Conservation (phyloP, 2,888 invertebrate species). For the Tenthredo amoena region DNA sequence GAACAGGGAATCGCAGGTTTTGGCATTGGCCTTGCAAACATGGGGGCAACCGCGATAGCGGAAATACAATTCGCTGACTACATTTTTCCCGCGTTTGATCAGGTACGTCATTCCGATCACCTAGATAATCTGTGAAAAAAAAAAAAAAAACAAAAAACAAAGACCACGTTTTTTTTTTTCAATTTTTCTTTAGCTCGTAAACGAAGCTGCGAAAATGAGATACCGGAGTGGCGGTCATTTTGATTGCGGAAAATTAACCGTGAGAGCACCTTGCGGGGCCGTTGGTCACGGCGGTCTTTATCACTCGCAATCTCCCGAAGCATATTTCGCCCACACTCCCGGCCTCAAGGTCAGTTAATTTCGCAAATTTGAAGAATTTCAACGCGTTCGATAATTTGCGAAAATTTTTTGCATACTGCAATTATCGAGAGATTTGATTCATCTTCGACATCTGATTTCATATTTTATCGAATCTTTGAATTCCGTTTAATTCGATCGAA, state of each 20-base stretch:
- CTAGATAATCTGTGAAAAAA: not conserved
- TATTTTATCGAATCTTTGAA: too few species aligned
- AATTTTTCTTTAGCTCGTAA: slow-evolving; percentile 82
- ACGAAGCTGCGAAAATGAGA: slow-evolving; percentile 96
- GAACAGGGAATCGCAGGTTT: slow-evolving; percentile 99
- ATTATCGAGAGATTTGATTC: too few species aligned
- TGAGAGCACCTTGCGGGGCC: slow-evolving; percentile 96
- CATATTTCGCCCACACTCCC: slow-evolving; percentile 97
- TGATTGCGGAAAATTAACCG: slow-evolving; percentile 94
- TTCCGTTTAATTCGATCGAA: not conserved
- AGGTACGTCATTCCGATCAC: slow-evolving; percentile 82
- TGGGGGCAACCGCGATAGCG: slow-evolving; percentile 96
- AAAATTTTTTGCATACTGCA: not conserved
- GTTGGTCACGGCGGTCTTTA: slow-evolving; percentile 99
- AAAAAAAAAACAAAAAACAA: not conserved
- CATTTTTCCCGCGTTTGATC: slow-evolving; percentile 99
- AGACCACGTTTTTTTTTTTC: not conserved
- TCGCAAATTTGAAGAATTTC: not conserved
- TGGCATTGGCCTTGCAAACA: slow-evolving; percentile 94
- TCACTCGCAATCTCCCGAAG: slow-evolving; percentile 99
- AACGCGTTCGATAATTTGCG: not conserved
- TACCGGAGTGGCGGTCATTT: slow-evolving; percentile 96
- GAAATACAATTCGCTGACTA: slow-evolving; percentile 99
- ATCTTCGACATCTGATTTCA: too few species aligned
- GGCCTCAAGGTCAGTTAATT: slow-evolving; percentile 87